Evolutionary conservation across 53 echinoderm and acorn worm species (phyloP), one percentile per base, ranked within the genome.

Genomic region (Stichopus horrens): DNA sequence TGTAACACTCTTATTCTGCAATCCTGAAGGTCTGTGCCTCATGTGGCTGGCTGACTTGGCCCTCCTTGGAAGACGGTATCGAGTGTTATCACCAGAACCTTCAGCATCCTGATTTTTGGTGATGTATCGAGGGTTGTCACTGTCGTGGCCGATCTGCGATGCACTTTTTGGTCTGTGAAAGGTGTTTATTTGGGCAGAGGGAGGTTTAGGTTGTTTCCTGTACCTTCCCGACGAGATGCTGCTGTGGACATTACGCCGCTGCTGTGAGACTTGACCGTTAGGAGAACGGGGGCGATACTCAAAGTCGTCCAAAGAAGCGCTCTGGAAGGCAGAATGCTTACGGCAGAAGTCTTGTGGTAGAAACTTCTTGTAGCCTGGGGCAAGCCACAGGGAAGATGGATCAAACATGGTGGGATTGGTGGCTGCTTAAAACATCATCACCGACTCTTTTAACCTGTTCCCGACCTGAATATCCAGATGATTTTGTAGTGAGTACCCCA

Each of bases 351-450:
- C 90, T n/a, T 90, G 57, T 18, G 82, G 80, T 59, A 89, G 86
- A 83, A 96, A 93, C 68, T 92, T 96, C 54, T 90, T 88, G 77
- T 96, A 95, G 75, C 94, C 96, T 21, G 89, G 73, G 57, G 96
- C 93, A 60, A 96, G 88, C 96, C 96, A 96, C 8, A 94, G 96
- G 58, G 92, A 60, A 21, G 87, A 89, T 19, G 96, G 96, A 54
- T 96, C 96, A 68, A 96, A 89, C 96, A 96, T 96, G 83, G 57
- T 92, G 80, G 54, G 52, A 13, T 54, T 18, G 7, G 18, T n/a
- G 18, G 18, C 37, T 63, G 4, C 16, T 10, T 63, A 63, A 0
- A 63, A 37, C 37, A 37, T 37, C 7, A 13, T 63, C 63, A 13
- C 63, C 63, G 63, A 16, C 16, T 6, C 10, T 13, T 63, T 4